Evolutionary conservation across 2,113 vertebrate species (phyloP).

Genomic region (Cyphomyrus plagiostoma): DNA sequence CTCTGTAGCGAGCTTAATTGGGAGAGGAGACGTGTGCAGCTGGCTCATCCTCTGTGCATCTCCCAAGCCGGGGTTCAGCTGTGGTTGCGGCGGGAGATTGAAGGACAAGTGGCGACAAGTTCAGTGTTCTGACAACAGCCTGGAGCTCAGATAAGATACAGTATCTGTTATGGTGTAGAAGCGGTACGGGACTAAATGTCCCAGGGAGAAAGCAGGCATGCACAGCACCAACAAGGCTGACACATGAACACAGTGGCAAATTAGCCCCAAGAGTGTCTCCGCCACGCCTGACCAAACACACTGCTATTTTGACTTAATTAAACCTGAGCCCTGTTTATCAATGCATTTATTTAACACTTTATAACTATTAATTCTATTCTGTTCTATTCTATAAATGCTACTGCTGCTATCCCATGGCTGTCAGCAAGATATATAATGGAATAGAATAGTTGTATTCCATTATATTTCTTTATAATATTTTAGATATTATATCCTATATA

Average conservation of each 20-base stretch:
- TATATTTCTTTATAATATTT: background rate
- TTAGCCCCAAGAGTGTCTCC: constrained; percentile 36
- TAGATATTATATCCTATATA: background rate
- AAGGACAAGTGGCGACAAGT: constrained; percentile 58
- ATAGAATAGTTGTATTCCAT: background rate
- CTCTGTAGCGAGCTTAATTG: background rate
- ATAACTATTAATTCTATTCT: background rate
- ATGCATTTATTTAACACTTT: background rate
- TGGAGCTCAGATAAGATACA: constrained; percentile 42
- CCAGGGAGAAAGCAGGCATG: constrained; percentile 21
- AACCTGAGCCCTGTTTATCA: background rate
- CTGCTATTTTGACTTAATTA: background rate
- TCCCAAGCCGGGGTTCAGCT: constrained; percentile 36
- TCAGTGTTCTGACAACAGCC: constrained; percentile 34
- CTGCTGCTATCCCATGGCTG: background rate
- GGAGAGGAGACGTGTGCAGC: background rate
- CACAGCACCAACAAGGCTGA: constrained; percentile 26
- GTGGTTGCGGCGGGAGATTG: constrained; percentile 38
- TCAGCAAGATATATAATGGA: background rate
- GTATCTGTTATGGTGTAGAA: constrained; percentile 28
- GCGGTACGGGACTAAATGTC: background rate
- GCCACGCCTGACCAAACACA: too few species aligned
- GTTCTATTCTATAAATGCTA: background rate
- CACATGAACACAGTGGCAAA: constrained; percentile 47
- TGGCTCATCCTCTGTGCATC: background rate